Evolutionary conservation across 1,140 invertebrate genomes (phyloP), one percentile per base, ranked within the genome.

Genomic region (Drosophila pseudoananassae): DNA sequence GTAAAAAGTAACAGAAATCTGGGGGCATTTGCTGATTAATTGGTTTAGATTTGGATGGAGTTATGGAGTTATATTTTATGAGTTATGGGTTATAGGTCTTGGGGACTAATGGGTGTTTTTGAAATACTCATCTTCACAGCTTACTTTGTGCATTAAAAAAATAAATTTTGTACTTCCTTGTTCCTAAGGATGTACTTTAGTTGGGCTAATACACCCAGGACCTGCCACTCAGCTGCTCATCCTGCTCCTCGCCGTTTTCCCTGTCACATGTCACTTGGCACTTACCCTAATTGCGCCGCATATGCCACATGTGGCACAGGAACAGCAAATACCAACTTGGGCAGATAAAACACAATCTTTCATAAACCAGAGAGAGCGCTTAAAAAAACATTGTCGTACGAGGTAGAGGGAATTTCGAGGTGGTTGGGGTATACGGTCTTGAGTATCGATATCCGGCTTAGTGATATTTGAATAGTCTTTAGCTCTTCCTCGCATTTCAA

Each of bases 401-500:
- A 14, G 36, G 12, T n/a, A n/a, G 2, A 36, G 27, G 47, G 14
- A 10, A 8, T 33, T 10, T 29, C 7, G 4, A 29, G 29, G 5
- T 9, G 23, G 25, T 27, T 27, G 25, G 25, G 25, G 25, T 6
- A 7, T 5, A 27, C 25, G 1, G 36, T 68, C 64, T 47, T 50
- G 61, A 82, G 83, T 87, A 87, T 87, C 78, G 70, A 88, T 87
- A 87, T 87, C 82, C 82, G 82, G 81, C 82, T 81, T 56, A 78
- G 31, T 17, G 29, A 74, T 78, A 64, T 81, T 77, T 87, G 57
- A 68, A 80, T 61, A 59, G 54, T 43, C 52, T 73, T 78, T 71
- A 52, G 78, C 65, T 68, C 51, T 54, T 59, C 55, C 17, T 43
- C 57, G 65, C 66, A 83, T 78, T 78, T 65, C 69, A 61, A 78